Conservation (phyloP, 2,797 vertebrate genomes). For the Sardinella longiceps region DNA sequence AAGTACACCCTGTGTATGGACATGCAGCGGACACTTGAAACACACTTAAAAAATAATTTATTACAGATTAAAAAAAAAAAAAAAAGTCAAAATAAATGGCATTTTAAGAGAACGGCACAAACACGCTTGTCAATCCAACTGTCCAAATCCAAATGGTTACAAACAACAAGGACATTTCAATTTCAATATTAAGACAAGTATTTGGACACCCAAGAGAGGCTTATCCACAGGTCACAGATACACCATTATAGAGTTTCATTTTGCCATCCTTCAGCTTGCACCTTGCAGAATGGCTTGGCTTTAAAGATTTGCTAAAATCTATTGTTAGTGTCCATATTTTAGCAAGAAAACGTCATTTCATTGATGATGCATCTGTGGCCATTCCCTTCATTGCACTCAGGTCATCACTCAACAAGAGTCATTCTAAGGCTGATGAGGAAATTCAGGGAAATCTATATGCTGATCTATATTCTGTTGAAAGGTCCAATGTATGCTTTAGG, state of each 20-base stretch:
- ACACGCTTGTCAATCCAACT: not conserved
- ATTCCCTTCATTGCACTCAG: not conserved
- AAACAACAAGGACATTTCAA: not conserved
- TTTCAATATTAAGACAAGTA: slow-evolving; percentile 4
- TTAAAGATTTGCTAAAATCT: not conserved
- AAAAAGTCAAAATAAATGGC: not conserved
- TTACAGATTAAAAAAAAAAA: not conserved
- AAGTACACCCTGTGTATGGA: not conserved
- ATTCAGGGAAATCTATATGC: not conserved
- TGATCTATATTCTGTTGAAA: not conserved
- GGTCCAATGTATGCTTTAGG: not conserved
- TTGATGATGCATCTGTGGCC: not conserved
- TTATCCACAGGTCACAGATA: not conserved
- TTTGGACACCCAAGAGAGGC: not conserved
- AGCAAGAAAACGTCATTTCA: not conserved
- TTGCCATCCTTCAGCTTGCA: not conserved
- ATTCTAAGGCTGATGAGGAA: not conserved
- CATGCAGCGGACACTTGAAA: not conserved
- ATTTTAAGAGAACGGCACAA: not conserved
- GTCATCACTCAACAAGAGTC: not conserved
- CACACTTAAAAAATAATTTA: not conserved
- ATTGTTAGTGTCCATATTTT: not conserved
- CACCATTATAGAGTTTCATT: not conserved
- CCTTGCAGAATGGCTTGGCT: not conserved
- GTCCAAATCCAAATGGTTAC: not conserved